Percentiles rank a stretch among this genome's conserved stretches.
Conservation (phyloP, 2,113 vertebrate species). For the Seriola aureovittata region DNA sequence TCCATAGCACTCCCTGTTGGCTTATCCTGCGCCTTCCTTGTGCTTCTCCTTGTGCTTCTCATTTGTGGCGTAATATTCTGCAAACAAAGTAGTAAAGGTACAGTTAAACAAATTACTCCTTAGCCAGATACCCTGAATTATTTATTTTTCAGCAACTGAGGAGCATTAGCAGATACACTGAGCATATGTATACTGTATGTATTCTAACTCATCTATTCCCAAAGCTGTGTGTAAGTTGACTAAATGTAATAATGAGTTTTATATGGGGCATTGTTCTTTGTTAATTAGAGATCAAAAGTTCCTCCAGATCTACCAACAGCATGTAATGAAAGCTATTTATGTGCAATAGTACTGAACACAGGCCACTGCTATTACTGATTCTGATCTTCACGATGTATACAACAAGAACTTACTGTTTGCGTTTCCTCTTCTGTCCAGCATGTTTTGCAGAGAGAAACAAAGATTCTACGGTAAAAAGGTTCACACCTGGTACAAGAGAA, state of each 20-base stretch:
- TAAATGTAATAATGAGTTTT: neutral
- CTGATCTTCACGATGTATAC: neutral
- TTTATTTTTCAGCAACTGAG: neutral
- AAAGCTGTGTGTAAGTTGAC: too few species aligned
- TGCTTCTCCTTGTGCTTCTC: neutral
- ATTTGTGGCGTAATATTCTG: neutral
- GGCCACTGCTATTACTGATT: neutral
- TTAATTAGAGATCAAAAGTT: neutral
- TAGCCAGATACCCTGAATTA: neutral
- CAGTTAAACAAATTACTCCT: neutral
- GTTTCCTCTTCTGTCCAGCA: constrained; percentile 19
- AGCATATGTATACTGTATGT: neutral
- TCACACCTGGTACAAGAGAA: rapidly evolving
- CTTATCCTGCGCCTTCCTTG: neutral
- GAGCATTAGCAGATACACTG: neutral
- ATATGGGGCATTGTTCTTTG: neutral
- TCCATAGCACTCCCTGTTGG: neutral
- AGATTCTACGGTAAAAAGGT: neutral
- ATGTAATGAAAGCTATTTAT: neutral
- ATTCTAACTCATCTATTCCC: too few species aligned
- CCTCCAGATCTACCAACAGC: neutral
- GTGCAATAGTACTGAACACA: neutral
- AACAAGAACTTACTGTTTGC: neutral
- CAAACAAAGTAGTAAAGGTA: constrained; percentile 29
- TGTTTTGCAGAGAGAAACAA: neutral